Conservation (phyloP, 2,113 vertebrate species). For the Dipodomys ordii region DNA sequence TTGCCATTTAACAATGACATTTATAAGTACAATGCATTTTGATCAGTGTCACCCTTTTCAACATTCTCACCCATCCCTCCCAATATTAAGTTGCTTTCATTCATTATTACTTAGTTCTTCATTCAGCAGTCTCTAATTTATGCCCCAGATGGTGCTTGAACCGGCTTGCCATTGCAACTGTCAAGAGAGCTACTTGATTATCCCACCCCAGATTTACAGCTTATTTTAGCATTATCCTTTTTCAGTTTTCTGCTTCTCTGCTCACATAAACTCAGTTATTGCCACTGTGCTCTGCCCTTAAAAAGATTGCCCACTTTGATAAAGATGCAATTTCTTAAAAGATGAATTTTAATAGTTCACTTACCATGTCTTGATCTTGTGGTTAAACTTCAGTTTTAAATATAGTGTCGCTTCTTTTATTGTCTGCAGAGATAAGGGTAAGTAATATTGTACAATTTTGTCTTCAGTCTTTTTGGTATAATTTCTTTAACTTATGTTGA, state of each 20-base stretch:
- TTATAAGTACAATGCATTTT: too few relatives aligned
- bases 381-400: slow-evolving; percentile 61
- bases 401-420: slow-evolving; percentile 71
- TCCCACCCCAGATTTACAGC: background rate
- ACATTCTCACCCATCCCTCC: too few relatives aligned
- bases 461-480: slow-evolving; percentile 76
- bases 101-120: slow-evolving; percentile 41
- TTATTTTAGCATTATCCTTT: background rate
- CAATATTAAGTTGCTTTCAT: slow-evolving; percentile 22
- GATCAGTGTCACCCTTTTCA: too few relatives aligned
- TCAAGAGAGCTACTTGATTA: slow-evolving; percentile 18
- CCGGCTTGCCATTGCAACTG: background rate
- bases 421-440: slow-evolving; percentile 81
- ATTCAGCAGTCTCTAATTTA: background rate
- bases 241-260: background rate
- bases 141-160: background rate
- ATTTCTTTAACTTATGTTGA: slow-evolving; percentile 91
- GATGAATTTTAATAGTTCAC: slow-evolving; percentile 42
- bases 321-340: slow-evolving; percentile 21
- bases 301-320: background rate
- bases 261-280: background rate
- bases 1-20: too few relatives aligned
- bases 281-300: background rate
- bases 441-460: slow-evolving; percentile 83
- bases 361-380: slow-evolving; percentile 2